Evolutionary conservation across 37 sponge, comb jelly and placozoan genomes (phyloP), one percentile per base, ranked within the genome.

Genomic region (Axinella damicornis): DNA sequence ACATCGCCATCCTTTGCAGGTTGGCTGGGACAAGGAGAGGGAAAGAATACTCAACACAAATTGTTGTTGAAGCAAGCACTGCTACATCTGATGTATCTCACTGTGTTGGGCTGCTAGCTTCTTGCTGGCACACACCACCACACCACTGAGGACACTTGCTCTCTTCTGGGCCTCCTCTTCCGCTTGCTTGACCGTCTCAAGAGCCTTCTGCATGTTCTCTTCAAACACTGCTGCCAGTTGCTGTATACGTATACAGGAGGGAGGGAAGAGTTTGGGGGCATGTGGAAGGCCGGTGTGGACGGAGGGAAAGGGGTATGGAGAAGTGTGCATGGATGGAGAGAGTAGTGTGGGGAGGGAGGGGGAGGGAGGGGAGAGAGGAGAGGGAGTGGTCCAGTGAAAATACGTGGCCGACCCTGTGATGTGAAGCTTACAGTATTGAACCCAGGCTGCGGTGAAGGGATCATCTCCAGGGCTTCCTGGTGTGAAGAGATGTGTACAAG

Each of bases 91-190:
- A 30, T 22, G 12, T 40, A 62, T 24, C 9, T 62, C n/a, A 28
- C 27, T 62, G 15, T 55, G 31, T 22, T 71, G 53, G 30, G 69
- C 33, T n/a, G 65, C 53, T 19, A 95, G 75, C 67, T 88, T 95
- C 87, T 95, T 92, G 53, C 60, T 78, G 20, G 85, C 52, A 82
- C 79, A 92, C 32, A 95, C 33, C 0, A 82, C 87, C 28, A 89
- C 87, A 61, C 84, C 90, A 9, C n/a, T 73, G 2, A 94, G 77
- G 17, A 78, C 39, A n/a, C 57, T 55, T 27, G 32, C 74, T 38
- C 13, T 54, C 41, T 63, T 65, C 12, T 53, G 14, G 4, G 19
- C 59, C 39, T 39, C 85, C 76, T 31, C n/a, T 59, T 53, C 38
- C 55, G 11, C 30, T 61, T 64, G 17, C n/a, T 6, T 40, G 0